phyloP scores from a whole-genome alignment of 1,140 invertebrate species.

The Dreissena polymorpha region DNA sequence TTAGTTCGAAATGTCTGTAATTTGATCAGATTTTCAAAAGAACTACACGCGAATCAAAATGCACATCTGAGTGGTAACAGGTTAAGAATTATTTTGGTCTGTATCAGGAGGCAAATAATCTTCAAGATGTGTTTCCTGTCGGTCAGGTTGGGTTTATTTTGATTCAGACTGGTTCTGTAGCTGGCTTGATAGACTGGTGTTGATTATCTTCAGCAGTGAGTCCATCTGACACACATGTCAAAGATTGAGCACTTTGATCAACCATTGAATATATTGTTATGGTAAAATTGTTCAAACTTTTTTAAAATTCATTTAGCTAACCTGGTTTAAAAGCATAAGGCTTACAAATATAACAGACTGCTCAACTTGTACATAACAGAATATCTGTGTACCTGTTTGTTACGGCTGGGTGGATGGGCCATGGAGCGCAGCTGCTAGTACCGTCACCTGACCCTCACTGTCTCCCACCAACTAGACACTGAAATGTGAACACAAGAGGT shows the following conservation, averaged over 20 bases:
- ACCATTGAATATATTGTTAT: no score
- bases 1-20: no score
- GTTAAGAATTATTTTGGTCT: conserved; percentile 4
- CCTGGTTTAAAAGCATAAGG: no score
- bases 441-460: conserved; percentile 77
- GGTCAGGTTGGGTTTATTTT: conserved; percentile 16
- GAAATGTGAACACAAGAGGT: conserved; percentile 12
- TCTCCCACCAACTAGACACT: conserved; percentile 79
- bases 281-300: no score
- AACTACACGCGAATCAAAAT: no score
- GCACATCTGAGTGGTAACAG: no score
- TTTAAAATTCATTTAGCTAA: no score
- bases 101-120: conserved; percentile 48
- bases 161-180: conserved; percentile 57
- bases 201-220: conserved; percentile 68
- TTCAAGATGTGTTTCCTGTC: conserved; percentile 41
- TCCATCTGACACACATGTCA: conserved; percentile 58
- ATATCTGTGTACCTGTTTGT: conserved; percentile 63
- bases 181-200: conserved; percentile 74
- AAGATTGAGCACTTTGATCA: background rate
- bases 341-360: no score
- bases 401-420: conserved; percentile 63
- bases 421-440: conserved; percentile 77
- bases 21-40: no score
- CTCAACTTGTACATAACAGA: no score